Conservation (phyloP, 2,113 vertebrate genomes). For the Capreolus pygargus region DNA sequence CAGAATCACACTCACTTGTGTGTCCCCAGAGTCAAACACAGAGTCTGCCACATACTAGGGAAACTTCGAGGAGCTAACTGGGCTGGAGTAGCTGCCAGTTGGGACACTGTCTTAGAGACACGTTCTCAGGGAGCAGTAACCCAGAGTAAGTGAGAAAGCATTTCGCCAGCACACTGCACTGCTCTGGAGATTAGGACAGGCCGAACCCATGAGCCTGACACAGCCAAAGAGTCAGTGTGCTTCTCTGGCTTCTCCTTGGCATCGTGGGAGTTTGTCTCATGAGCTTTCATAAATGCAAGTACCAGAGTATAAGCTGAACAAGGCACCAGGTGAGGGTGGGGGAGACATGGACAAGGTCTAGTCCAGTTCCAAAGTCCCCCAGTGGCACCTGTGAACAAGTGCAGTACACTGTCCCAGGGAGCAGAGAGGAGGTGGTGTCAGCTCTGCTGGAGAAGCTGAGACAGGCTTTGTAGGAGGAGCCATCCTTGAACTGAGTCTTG, state of each 20-base stretch:
- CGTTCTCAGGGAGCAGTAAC: background rate
- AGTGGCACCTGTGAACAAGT: background rate
- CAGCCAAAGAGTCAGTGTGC: background rate
- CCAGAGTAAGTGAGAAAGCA: background rate
- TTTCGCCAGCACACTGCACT: background rate
- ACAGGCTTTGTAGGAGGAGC: background rate
- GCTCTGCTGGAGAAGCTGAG: background rate
- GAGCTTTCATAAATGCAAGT: background rate
- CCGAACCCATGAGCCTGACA: background rate
- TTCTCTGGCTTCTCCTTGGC: background rate
- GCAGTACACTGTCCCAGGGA: background rate
- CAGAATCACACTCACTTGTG: background rate
- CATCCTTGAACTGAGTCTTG: background rate
- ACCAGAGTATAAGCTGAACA: background rate
- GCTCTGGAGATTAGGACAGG: background rate
- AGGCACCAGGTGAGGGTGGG: background rate
- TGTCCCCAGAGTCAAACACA: background rate
- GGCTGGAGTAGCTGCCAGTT: background rate
- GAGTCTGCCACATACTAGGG: background rate
- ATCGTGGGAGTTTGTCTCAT: background rate
- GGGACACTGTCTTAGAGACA: background rate
- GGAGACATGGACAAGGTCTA: background rate
- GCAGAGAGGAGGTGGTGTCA: background rate
- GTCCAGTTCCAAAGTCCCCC: background rate
- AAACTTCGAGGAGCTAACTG: background rate